These are phyloP conservation scores for Solea solea DNA, from an alignment of 2,113 vertebrate genomes.

Conservation along the genomic window DNA sequence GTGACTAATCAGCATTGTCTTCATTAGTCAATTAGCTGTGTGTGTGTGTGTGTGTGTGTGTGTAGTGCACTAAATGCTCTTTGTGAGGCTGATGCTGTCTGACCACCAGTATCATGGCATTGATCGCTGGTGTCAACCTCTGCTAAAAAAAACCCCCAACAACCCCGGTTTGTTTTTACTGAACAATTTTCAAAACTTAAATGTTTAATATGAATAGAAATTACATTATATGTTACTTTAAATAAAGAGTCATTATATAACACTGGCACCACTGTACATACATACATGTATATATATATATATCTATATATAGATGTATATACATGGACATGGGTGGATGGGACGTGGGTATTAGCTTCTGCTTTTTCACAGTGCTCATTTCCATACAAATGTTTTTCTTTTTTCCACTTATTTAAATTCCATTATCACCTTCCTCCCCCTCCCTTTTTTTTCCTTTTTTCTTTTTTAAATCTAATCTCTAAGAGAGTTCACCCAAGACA, in stretches of 20 bases:
- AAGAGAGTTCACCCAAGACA: slow-evolving; percentile 36
- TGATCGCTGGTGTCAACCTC: too few relatives aligned
- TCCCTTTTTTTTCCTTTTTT: background rate
- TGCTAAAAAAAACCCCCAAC: too few relatives aligned
- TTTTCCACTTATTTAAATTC: slow-evolving; percentile 32
- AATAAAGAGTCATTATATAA: too few relatives aligned
- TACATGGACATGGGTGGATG: background rate
- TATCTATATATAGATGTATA: too few relatives aligned
- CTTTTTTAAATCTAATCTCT: slow-evolving; percentile 66
- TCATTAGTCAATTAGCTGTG: background rate
- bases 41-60: background rate
- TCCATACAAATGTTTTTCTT: background rate
- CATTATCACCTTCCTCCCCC: slow-evolving; percentile 39
- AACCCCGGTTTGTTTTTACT: too few relatives aligned
- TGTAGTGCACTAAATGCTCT: background rate
- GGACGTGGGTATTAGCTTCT: background rate
- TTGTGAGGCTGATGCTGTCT: slow-evolving; percentile 2
- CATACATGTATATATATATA: too few relatives aligned
- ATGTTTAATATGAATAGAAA: too few relatives aligned
- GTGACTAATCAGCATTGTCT: slow-evolving; percentile 7
- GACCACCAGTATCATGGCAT: background rate
- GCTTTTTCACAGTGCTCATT: background rate
- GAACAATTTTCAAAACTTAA: too few relatives aligned
- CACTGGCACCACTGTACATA: too few relatives aligned
- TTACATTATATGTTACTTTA: too few relatives aligned